phyloP scores from a whole-genome alignment of 2,888 invertebrate genomes.

The Vanessa cardui region DNA sequence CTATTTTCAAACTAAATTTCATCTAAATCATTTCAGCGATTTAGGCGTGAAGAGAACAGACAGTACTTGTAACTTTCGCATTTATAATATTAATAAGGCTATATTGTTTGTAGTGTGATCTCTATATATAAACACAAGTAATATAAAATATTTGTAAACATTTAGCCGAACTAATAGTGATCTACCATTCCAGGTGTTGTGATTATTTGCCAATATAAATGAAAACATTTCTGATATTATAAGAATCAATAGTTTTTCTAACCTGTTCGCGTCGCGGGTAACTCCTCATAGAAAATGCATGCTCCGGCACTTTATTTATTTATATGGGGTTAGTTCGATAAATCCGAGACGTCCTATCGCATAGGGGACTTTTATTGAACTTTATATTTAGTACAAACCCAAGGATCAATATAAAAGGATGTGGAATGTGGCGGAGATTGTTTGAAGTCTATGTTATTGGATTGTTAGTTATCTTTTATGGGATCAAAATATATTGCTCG shows the following conservation, averaged over 20 bases:
- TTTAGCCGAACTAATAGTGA: too few relatives aligned
- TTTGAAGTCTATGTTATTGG: slow-evolving; percentile 13
- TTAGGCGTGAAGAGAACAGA: too few relatives aligned
- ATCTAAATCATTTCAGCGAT: too few relatives aligned
- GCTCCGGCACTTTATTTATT: slow-evolving; percentile 78
- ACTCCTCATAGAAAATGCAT: slow-evolving; percentile 79
- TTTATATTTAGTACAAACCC: slow-evolving; percentile 78
- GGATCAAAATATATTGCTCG: background rate
- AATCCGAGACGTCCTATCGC: slow-evolving; percentile 75
- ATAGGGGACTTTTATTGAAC: slow-evolving; percentile 79
- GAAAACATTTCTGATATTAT: background rate
- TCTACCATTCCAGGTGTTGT: too few relatives aligned
- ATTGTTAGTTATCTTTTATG: slow-evolving; percentile 7
- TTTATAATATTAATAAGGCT: too few relatives aligned
- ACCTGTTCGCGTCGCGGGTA: slow-evolving; percentile 58
- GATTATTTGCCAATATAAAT: background rate
- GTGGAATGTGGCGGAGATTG: slow-evolving; percentile 47
- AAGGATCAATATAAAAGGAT: slow-evolving; percentile 70
- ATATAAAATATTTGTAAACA: too few relatives aligned
- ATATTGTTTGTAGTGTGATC: too few relatives aligned
- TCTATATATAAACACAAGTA: too few relatives aligned
- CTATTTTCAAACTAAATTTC: too few relatives aligned
- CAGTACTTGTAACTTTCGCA: too few relatives aligned
- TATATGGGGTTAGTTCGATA: slow-evolving; percentile 80
- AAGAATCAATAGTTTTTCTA: slow-evolving; percentile 69